Evolutionary conservation across 2,797 vertebrate genomes (phyloP).

Genomic region (Tarsius wallacei): DNA sequence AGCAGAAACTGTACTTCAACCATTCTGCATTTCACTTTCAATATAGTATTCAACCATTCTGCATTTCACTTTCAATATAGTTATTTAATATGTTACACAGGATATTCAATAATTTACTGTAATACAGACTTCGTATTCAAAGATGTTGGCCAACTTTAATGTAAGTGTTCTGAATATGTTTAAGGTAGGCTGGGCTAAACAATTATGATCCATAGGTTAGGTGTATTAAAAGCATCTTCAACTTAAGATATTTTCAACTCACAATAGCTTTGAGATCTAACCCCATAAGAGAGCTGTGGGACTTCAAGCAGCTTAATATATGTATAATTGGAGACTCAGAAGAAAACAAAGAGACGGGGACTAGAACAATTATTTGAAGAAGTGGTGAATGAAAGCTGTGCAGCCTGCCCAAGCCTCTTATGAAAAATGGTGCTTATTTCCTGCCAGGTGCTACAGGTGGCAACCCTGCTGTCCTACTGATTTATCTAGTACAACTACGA

Average conservation of each 20-base stretch:
- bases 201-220: neutral
- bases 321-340: neutral
- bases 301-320: neutral
- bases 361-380: slow-evolving; percentile 30
- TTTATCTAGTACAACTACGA: slow-evolving; percentile 98
- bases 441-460: slow-evolving; percentile 96
- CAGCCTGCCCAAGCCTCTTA: slow-evolving; percentile 74
- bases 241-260: neutral
- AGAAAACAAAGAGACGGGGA: neutral
- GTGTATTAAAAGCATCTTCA: neutral
- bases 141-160: neutral
- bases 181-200: neutral
- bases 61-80: neutral
- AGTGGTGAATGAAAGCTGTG: slow-evolving; percentile 63
- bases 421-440: slow-evolving; percentile 97
- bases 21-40: neutral
- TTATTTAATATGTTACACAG: neutral
- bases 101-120: neutral
- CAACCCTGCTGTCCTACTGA: slow-evolving; percentile 97
- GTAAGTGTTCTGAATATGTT: neutral
- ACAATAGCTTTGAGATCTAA: neutral
- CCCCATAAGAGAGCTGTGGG: neutral
- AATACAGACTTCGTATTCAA: neutral
- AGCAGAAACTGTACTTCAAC: neutral
- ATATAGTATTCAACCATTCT: neutral